Conservation (phyloP, 2,113 vertebrate species). For the Tylochromis polylepis region DNA sequence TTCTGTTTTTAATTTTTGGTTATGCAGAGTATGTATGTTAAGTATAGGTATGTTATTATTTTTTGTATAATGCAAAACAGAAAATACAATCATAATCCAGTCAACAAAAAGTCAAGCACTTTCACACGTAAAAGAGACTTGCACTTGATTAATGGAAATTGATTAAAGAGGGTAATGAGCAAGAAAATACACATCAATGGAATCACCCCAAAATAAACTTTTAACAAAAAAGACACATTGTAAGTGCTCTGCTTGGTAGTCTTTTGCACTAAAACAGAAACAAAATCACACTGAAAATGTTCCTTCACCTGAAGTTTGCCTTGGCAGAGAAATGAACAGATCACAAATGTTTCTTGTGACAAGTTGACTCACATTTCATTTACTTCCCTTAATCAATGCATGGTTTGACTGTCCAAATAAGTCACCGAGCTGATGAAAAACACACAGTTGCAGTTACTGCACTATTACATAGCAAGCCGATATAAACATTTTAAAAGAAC, state of each 20-base stretch:
- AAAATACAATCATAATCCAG: not conserved
- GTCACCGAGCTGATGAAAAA: not conserved
- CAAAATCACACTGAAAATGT: not conserved
- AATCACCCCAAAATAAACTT: not conserved
- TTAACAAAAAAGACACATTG: not conserved
- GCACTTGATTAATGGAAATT: not conserved
- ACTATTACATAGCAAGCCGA: not conserved
- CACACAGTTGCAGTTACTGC: not conserved
- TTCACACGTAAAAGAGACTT: not conserved
- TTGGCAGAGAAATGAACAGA: not conserved
- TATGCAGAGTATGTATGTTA: not conserved
- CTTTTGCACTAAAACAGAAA: not conserved
- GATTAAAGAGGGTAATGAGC: not conserved
- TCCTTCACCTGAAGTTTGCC: not conserved
- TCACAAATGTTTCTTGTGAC: not conserved
- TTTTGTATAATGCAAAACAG: not conserved
- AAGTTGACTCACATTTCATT: not conserved
- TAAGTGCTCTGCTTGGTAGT: not conserved
- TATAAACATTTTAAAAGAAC: not conserved
- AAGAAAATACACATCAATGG: not conserved
- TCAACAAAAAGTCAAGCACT: not conserved
- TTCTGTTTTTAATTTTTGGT: not conserved
- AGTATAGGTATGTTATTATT: not conserved
- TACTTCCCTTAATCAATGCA: not conserved
- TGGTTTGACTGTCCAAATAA: not conserved